Evolutionary conservation across 2,888 invertebrate species (phyloP).

Genomic region (Caenorhabditis doughertyi): DNA sequence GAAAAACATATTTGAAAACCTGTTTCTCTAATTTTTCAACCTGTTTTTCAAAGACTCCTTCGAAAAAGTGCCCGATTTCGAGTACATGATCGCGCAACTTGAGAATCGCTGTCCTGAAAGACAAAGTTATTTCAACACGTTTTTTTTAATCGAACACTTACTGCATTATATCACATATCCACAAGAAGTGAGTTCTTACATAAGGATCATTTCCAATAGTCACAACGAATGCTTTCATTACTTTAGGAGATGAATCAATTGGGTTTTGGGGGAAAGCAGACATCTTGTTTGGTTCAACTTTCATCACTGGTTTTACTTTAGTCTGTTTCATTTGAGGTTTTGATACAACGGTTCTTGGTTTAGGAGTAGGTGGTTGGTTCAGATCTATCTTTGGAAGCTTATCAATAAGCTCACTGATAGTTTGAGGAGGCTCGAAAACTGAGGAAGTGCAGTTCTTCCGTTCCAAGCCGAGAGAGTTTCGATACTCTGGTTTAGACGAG

Average conservation of each 20-base stretch:
- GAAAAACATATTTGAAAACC: no score
- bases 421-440: not conserved
- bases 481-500: no score
- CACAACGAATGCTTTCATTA: slow-evolving; percentile 29
- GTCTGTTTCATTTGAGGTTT: not conserved
- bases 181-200: not conserved
- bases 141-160: not conserved
- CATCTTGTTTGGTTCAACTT: not conserved
- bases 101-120: not conserved
- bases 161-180: slow-evolving; percentile 22
- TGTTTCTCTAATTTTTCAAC: not conserved
- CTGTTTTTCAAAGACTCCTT: slow-evolving; percentile 7
- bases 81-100: not conserved
- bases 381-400: not conserved
- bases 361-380: not conserved
- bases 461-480: no score
- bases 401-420: not conserved
- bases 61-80: slow-evolving; percentile 10
- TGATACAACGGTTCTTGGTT: not conserved
- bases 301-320: not conserved
- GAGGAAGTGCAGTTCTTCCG: no score
- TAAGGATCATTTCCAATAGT: no score
- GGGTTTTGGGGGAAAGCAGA: not conserved
- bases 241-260: not conserved
- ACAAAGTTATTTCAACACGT: not conserved